Conservation (phyloP, 2,113 vertebrate species). For the Pteropus alecto region DNA sequence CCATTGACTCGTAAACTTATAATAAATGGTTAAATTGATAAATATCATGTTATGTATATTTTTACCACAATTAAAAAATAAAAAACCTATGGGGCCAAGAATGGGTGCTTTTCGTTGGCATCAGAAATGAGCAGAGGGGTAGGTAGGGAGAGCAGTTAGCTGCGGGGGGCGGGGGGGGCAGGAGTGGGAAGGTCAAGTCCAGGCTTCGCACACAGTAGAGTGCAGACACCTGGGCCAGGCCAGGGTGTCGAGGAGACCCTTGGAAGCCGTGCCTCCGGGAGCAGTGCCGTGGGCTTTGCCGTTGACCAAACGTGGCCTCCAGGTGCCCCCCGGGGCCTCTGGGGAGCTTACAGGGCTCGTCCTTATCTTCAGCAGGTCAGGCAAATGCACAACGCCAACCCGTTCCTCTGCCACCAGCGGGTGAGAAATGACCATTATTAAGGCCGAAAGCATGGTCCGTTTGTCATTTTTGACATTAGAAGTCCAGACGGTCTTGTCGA, state of each 20-base stretch:
- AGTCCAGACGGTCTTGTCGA: background rate
- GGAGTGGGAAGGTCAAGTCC: too few species aligned
- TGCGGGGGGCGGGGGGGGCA: accelerated
- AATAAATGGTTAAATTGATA: background rate
- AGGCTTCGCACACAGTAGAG: background rate
- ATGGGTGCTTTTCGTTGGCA: background rate
- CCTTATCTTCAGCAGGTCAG: background rate
- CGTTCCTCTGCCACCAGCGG: background rate
- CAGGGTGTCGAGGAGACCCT: background rate
- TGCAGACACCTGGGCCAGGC: background rate
- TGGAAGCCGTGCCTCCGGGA: too few species aligned
- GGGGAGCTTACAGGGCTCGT: accelerated
- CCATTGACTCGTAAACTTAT: accelerated
- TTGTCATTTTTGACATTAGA: background rate
- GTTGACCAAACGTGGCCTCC: background rate
- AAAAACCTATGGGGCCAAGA: background rate
- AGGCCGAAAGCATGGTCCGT: background rate
- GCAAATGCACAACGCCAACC: background rate
- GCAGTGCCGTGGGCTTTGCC: background rate
- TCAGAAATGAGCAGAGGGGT: background rate
- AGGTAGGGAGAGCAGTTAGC: accelerated
- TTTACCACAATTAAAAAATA: background rate
- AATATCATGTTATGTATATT: background rate
- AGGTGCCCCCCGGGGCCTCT: accelerated
- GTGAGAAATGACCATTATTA: background rate